Percentiles rank a stretch among this genome's conserved stretches.
phyloP scores from a whole-genome alignment of 2,797 vertebrate species.

The Aulostomus chinensis region DNA sequence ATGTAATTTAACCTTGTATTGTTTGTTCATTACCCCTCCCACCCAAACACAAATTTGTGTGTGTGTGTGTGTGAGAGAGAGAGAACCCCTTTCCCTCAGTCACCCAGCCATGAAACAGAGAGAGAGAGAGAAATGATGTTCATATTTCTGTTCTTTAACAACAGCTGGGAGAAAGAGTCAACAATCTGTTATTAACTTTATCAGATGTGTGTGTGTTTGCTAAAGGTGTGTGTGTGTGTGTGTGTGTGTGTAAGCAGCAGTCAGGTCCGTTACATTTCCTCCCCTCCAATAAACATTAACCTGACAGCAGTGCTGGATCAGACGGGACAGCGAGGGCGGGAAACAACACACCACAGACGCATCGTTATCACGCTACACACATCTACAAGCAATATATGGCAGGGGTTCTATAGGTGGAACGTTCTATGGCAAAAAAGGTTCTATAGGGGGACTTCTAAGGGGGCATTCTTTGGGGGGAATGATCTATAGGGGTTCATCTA shows the following conservation, averaged over 20 bases:
- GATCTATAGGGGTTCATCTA: no score
- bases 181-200: conserved; percentile 48
- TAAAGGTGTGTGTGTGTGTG: conserved; percentile 12
- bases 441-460: no score
- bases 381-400: no score
- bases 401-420: no score
- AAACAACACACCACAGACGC: no score
- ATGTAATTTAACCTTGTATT: conserved; percentile 58
- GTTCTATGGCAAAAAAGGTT: no score
- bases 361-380: no score
- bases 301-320: neutral
- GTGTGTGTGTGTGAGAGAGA: conserved; percentile 8
- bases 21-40: conserved; percentile 53
- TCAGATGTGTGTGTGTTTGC: conserved; percentile 35
- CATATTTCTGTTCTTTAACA: neutral
- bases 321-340: no score
- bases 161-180: conserved; percentile 36
- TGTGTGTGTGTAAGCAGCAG: conserved; percentile 44
- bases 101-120: no score
- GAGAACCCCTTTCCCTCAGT: neutral
- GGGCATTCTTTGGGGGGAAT: no score
- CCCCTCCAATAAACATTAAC: conserved; percentile 64
- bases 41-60: conserved; percentile 2
- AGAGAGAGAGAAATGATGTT: conserved; percentile 1
- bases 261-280: conserved; percentile 67